Base-by-base conservation (phyloP, 2,888 invertebrate species). In the Macrophya alboannulata region DNA sequence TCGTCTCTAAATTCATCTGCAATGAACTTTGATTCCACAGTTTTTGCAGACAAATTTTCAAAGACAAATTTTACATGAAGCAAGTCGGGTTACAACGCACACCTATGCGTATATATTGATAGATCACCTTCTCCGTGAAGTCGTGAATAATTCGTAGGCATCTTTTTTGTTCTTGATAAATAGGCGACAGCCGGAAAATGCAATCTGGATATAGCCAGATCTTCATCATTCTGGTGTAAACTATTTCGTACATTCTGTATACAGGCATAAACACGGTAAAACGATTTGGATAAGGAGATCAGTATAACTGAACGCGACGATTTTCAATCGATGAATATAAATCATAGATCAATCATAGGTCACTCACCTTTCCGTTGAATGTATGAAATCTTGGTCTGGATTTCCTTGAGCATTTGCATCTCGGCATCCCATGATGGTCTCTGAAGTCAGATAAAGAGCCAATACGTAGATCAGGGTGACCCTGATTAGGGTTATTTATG, bases 181-280 rank as follows among this genome's bases (percentile, higher is more conserved):
- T 55, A 15, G 86, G 72, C 5, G 88, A 88, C n/a, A 77, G 40
- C 4, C 51, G 86, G 55, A 88, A 90, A 17, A 89, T 17, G 84
- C 86, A 87, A 15, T 90, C 88, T 4, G 86, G 86, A 82, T 89
- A 86, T 15, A 90, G 86, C 90, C 90, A 90, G 1, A 88, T 85
- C 83, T 89, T 89, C 84, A 88, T 86, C 87, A 89, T 88, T 87
- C 90, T 87, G 45, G 84, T 17, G 68, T 89, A 87, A 25, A 89
- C 45, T 48, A 89, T 79, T 74, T 88, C 87, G 86, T 89, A 89
- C 65, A 89, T 87, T 43, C 90, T 90, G 48, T 8, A n/a, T n/a
- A 84, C 43, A 71, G 71, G n/a, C 15, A 71, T n/a, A 71, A 71
- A 40, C 25, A 62, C 12, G 25, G 25, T 62, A 15, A 25, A 12